A percentile compares a stretch with the other conserved stretches of the same genome.
phyloP scores from a whole-genome alignment of 2,888 invertebrate species.

The Blastobasis lacticolella region DNA sequence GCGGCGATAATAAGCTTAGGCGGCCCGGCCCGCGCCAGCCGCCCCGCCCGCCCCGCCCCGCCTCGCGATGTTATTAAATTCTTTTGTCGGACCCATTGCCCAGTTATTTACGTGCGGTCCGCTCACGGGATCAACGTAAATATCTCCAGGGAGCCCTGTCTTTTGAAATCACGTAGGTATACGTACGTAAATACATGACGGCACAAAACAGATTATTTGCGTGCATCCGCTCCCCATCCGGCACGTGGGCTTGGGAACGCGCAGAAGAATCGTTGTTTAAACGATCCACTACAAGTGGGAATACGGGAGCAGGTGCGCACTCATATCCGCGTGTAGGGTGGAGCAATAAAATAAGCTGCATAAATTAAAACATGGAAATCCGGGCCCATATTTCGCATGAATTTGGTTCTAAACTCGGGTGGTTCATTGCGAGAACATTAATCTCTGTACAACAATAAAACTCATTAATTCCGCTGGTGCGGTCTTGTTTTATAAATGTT shows the following conservation, averaged over 20 bases:
- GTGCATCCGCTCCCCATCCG: conserved; percentile 24
- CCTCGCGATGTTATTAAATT: conserved; percentile 63
- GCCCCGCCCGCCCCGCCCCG: conserved; percentile 36
- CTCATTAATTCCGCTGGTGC: conserved; percentile 67
- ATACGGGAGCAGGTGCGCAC: conserved; percentile 46
- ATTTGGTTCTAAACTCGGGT: conserved; percentile 48
- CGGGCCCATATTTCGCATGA: conserved; percentile 30
- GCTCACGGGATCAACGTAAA: conserved; percentile 55
- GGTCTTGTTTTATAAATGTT: conserved; percentile 71
- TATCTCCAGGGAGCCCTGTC: conserved; percentile 40
- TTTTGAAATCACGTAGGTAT: conserved; percentile 43
- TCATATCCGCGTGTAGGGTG: conserved; percentile 21
- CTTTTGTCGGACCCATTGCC: conserved; percentile 62
- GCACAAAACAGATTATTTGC: conserved; percentile 45
- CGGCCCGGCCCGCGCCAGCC: conserved; percentile 30
- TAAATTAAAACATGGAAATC: conserved; percentile 53
- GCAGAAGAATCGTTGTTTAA: conserved; percentile 26
- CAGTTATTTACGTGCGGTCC: conserved; percentile 55
- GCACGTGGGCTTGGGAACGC: conserved; percentile 5
- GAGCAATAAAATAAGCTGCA: conserved; percentile 52
- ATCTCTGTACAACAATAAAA: conserved; percentile 67
- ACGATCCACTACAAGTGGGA: conserved; percentile 36
- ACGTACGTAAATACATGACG: conserved; percentile 13
- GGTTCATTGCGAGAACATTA: conserved; percentile 59
- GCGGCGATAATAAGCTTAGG: conserved; percentile 64